These are phyloP conservation scores for Grammomys dolichurus DNA, from an alignment of 2,113 vertebrate genomes.

Conservation along the genomic window DNA sequence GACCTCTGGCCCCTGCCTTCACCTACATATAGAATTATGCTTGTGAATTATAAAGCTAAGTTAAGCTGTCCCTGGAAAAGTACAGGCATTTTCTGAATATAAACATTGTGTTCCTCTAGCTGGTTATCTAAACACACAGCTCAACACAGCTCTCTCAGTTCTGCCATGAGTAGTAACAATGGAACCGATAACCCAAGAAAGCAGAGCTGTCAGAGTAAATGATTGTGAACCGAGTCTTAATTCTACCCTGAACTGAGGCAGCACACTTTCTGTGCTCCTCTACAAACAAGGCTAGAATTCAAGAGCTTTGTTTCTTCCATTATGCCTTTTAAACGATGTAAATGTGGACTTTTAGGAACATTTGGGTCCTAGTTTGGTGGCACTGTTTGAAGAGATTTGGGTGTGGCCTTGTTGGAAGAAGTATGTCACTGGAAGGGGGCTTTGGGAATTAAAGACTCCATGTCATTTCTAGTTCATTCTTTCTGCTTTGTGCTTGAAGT, in stretches of 20 bases:
- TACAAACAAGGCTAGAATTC: constrained; percentile 39
- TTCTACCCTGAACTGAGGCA: constrained; percentile 23
- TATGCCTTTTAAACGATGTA: neutral
- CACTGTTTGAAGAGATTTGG: neutral
- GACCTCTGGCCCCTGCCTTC: constrained; percentile 66
- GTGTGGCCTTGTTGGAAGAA: neutral
- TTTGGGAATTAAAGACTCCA: neutral
- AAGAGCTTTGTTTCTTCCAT: neutral
- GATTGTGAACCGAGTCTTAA: constrained; percentile 1
- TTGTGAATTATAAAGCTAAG: constrained; percentile 74
- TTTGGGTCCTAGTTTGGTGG: neutral
- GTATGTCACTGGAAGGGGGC: neutral
- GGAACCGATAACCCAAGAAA: constrained; percentile 16
- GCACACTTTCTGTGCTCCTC: neutral
- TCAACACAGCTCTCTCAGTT: constrained; percentile 59
- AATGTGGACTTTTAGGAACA: neutral
- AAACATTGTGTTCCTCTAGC: constrained; percentile 67
- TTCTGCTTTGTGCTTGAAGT: neutral
- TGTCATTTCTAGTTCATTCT: neutral
- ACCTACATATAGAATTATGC: constrained; percentile 70
- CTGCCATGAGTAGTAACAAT: constrained; percentile 34
- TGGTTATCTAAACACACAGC: constrained; percentile 55
- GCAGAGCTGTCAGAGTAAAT: constrained; percentile 19
- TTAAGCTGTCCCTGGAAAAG: constrained; percentile 69
- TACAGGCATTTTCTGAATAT: constrained; percentile 70